These are phyloP conservation scores for Pelmatolapia mariae DNA, from an alignment of 2,113 vertebrate genomes.

Conservation along the genomic window DNA sequence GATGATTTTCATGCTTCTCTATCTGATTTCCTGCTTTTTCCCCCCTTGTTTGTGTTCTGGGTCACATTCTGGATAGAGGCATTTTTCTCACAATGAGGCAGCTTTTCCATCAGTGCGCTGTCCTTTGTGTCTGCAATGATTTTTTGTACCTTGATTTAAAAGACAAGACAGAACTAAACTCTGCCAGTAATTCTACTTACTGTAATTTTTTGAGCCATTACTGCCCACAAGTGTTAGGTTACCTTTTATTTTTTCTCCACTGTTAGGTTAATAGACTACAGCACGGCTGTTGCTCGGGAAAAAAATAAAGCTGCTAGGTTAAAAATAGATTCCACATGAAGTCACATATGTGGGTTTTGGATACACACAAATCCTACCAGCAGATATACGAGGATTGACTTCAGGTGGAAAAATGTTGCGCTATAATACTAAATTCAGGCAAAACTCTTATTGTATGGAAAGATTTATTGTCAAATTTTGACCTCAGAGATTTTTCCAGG, in stretches of 20 bases:
- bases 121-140: not conserved
- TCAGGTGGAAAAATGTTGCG: not conserved
- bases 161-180: not conserved
- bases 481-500: constrained; percentile 46
- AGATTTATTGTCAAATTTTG: constrained; percentile 11
- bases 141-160: not conserved
- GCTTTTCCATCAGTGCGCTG: not conserved
- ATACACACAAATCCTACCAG: not conserved
- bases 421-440: not conserved
- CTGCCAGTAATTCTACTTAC: not conserved
- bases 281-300: not conserved
- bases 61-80: not conserved
- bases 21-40: not conserved
- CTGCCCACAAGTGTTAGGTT: not conserved
- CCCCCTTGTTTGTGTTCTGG: not conserved
- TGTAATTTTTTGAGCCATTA: not conserved
- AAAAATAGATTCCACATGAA: not conserved
- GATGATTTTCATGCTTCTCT: not conserved
- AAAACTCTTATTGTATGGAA: constrained; percentile 15
- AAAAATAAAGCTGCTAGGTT: not conserved
- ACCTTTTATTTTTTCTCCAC: not conserved
- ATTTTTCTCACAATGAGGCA: not conserved
- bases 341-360: not conserved
- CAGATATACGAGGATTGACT: not conserved
- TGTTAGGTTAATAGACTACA: not conserved